Percentiles rank a stretch among this genome's conserved stretches.
Evolutionary conservation across 37 sponge, comb jelly and placozoan genomes (phyloP).

Genomic region (Geodia barretti): DNA sequence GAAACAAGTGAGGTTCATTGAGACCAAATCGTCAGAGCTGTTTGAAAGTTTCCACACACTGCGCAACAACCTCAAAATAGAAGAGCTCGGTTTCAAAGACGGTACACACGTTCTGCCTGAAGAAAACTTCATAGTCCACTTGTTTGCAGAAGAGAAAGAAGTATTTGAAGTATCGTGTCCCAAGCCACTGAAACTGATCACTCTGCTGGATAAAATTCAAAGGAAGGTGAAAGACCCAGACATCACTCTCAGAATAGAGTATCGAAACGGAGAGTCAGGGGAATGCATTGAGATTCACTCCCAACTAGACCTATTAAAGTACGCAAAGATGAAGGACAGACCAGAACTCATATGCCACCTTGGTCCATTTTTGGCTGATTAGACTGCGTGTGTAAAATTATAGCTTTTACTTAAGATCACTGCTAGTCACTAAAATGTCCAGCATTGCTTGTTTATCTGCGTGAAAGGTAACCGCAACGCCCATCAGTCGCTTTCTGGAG

Average conservation of each 20-base stretch:
- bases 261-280: neutral
- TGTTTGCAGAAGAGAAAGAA: neutral
- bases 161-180: neutral
- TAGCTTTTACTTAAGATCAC: too few relatives aligned
- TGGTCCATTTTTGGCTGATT: neutral
- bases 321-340: neutral
- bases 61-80: slow-evolving; percentile 12
- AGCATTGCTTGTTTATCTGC: too few relatives aligned
- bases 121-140: neutral
- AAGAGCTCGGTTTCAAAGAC: slow-evolving; percentile 37
- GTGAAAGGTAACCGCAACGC: too few relatives aligned
- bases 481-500: too few relatives aligned
- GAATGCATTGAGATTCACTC: neutral
- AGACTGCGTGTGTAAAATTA: neutral
- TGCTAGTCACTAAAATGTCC: too few relatives aligned
- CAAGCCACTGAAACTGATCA: neutral
- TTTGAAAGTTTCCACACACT: slow-evolving; percentile 43
- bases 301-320: neutral
- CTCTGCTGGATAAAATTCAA: neutral
- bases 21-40: slow-evolving; percentile 15
- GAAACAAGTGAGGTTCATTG: slow-evolving; percentile 56
- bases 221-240: neutral
- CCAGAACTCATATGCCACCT: neutral
- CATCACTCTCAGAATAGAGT: neutral
- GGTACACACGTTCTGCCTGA: slow-evolving; percentile 24